Conservation (phyloP, 2,888 invertebrate species). For the Agrypnus murinus region DNA sequence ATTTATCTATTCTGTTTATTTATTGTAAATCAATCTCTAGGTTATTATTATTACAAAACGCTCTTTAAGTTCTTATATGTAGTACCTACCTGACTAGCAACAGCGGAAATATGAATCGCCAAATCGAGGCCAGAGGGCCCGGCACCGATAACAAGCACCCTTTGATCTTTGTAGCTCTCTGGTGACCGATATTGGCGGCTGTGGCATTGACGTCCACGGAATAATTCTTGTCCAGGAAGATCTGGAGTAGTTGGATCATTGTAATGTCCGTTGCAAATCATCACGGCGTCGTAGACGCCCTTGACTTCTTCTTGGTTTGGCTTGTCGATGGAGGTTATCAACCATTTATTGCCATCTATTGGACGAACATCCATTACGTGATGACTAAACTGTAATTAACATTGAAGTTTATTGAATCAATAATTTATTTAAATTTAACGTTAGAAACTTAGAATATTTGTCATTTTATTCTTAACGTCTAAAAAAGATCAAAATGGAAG, state of each 20-base stretch:
- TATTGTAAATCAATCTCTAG: too few species aligned
- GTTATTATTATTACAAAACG: neutral
- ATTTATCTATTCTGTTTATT: too few species aligned
- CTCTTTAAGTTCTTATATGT: too few species aligned
- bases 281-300: conserved; percentile 80
- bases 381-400: conserved; percentile 16
- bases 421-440: too few species aligned
- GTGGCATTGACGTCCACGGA: conserved; percentile 77
- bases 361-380: conserved; percentile 21
- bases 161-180: conserved; percentile 78
- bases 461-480: too few species aligned
- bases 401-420: too few species aligned
- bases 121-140: conserved; percentile 91
- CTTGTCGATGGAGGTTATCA: conserved; percentile 18
- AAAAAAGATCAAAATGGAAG: too few species aligned
- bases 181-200: conserved; percentile 89
- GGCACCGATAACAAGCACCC: conserved; percentile 88
- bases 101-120: conserved; percentile 67
- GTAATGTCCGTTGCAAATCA: conserved; percentile 71
- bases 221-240: conserved; percentile 80
- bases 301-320: conserved; percentile 68
- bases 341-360: conserved; percentile 21
- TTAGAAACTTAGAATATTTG: too few species aligned
- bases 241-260: conserved; percentile 75
- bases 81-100: conserved; percentile 33